Evolutionary conservation across 2,113 vertebrate species (phyloP).

Genomic region (Macheiramphus alcinus): DNA sequence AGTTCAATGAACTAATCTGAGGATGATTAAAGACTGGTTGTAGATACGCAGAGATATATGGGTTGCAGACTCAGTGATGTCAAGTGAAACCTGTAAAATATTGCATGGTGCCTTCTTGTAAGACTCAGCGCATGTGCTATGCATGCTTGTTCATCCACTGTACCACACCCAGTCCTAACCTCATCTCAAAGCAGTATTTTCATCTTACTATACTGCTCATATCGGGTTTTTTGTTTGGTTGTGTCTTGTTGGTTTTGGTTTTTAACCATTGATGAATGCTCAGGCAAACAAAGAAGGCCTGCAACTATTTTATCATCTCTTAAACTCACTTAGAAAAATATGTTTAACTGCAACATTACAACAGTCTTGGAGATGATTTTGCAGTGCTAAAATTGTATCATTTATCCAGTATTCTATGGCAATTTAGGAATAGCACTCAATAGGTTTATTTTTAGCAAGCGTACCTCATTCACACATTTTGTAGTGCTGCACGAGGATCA

Average conservation of each 20-base stretch:
- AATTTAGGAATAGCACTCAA: background rate
- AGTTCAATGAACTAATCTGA: background rate
- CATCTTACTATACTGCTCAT: fast-evolving
- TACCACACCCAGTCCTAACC: background rate
- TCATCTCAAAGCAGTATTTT: background rate
- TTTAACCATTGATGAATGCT: background rate
- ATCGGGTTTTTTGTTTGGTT: background rate
- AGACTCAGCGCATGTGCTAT: fast-evolving
- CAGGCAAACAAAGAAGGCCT: background rate
- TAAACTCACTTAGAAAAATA: no score
- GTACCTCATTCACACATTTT: background rate
- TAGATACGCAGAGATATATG: background rate
- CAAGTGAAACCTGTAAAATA: background rate
- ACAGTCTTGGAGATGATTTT: background rate
- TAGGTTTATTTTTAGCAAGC: conserved; percentile 14
- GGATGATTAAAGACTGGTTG: background rate
- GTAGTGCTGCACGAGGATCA: conserved; percentile 43
- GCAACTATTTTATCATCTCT: background rate
- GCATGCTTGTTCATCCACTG: background rate
- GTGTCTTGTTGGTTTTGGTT: fast-evolving
- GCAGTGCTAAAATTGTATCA: background rate
- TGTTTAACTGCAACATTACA: no score
- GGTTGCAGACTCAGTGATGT: background rate
- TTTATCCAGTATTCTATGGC: background rate
- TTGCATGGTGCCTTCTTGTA: fast-evolving